Percentiles rank a stretch among this genome's conserved stretches.
These are phyloP conservation scores for Heliothis virescens DNA, from an alignment of 1,140 invertebrate species.

Conservation along the genomic window DNA sequence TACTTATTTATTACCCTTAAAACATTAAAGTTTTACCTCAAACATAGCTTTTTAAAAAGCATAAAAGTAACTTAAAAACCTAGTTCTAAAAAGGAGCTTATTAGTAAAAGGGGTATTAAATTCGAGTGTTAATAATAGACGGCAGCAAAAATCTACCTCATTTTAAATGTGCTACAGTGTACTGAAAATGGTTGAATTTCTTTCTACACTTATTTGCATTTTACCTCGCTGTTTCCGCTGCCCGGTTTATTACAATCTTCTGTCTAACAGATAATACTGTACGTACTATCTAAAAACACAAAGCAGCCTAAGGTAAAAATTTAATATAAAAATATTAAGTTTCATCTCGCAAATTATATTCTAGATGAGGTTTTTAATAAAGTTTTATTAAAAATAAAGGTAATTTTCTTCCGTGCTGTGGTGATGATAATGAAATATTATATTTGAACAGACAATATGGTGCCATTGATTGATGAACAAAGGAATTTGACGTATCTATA, in stretches of 20 bases:
- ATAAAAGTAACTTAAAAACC: too few species aligned
- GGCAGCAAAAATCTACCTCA: background rate
- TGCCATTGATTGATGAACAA: conserved; percentile 45
- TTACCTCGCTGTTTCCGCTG: background rate
- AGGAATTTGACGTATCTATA: conserved; percentile 38
- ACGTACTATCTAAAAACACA: conserved; percentile 23
- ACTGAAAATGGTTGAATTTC: conserved; percentile 1
- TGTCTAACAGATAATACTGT: conserved; percentile 35
- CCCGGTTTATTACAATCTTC: conserved; percentile 28
- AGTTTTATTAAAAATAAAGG: conserved; percentile 39
- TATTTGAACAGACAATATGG: conserved; percentile 1
- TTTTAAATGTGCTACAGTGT: background rate
- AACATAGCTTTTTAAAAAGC: too few species aligned
- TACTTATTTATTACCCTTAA: too few species aligned
- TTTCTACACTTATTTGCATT: conserved; percentile 37
- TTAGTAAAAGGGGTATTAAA: background rate
- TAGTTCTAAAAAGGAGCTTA: background rate
- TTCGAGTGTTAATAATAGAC: too few species aligned
- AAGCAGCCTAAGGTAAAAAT: conserved; percentile 24
- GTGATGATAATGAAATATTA: conserved; percentile 1
- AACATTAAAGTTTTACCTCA: too few species aligned
- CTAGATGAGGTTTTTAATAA: conserved; percentile 40
- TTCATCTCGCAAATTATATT: conserved; percentile 32
- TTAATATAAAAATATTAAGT: conserved; percentile 45
- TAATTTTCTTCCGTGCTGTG: background rate